Base-by-base conservation (phyloP, 1,140 invertebrate species). In the Panagrolaimus sp. region DNA sequence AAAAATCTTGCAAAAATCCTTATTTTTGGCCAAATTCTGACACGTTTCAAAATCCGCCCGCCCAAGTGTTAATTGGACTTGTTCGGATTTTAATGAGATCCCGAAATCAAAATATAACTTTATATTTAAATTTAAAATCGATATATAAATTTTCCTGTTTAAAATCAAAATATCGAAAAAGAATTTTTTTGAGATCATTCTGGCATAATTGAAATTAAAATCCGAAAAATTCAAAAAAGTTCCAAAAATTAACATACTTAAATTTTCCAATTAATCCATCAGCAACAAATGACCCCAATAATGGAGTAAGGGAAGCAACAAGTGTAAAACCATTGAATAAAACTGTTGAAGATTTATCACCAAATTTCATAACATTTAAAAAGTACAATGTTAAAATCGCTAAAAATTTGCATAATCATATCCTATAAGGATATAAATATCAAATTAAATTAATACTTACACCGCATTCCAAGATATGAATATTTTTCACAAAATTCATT, bases 181-280 rank as follows among this genome's bases (percentile, higher is more conserved):
- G 32, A 7, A n/a, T n/a, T n/a, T n/a, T n/a, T n/a, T n/a, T n/a
- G n/a, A n/a, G n/a, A n/a, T n/a, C n/a, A n/a, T n/a, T n/a, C n/a
- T n/a, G n/a, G n/a, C n/a, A n/a, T 38, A 38, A 4, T 38, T 38
- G 32, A 38, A 7, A 63, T 46, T 21, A 43, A 3, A 64, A 62
- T 46, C 73, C 46, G 8, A 21, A 32, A 21, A 9, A 65, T 7
- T 1, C 15, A 24, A 6, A 55, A 21, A 1, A 17, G n/a, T 65
- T 28, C 28, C 28, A 6, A 1, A 2, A 12, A 14, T 12, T 5
- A 43, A 62, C 66, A 78, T 78, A 90, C 85, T 87, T 88, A 83
- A 90, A 94, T 85, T 92, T 92, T 69, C 92, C 92, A 0, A 94
- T 84, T 71, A 87, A 88, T 24, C 91, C 90, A 83, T 96, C 93